phyloP scores from a whole-genome alignment of 2,888 invertebrate species.

The Cecidostiba fungosa region DNA sequence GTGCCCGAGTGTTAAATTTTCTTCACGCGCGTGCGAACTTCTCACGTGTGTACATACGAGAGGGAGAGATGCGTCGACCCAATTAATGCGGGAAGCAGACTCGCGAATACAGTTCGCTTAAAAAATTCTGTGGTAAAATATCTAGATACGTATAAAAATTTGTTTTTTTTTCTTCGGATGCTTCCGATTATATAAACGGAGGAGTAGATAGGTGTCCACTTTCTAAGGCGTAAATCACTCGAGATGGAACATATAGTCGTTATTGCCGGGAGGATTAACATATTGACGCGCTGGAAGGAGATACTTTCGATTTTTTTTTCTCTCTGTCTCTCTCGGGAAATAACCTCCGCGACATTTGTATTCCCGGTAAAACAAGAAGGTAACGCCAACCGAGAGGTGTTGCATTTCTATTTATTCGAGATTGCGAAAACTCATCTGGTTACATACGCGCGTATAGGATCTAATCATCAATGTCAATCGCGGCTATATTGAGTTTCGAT shows the following conservation, averaged over 20 bases:
- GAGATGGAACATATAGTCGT: neutral
- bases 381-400: neutral
- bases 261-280: neutral
- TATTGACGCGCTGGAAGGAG: neutral
- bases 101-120: neutral
- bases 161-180: neutral
- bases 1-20: neutral
- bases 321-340: neutral
- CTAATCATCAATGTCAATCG: neutral
- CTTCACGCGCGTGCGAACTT: slow-evolving; percentile 37
- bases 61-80: slow-evolving; percentile 14
- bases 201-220: neutral
- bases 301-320: neutral
- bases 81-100: slow-evolving; percentile 38
- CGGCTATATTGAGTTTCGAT: neutral
- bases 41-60: slow-evolving; percentile 38
- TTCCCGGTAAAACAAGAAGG: slow-evolving; percentile 6
- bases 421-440: neutral
- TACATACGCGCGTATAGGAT: neutral
- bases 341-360: neutral
- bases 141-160: neutral
- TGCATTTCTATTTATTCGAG: neutral
- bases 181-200: neutral
- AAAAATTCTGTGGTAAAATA: neutral
- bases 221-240: slow-evolving; percentile 8